Base-by-base conservation (phyloP, 2,888 invertebrate species). In the Pyrochroa serraticornis region DNA sequence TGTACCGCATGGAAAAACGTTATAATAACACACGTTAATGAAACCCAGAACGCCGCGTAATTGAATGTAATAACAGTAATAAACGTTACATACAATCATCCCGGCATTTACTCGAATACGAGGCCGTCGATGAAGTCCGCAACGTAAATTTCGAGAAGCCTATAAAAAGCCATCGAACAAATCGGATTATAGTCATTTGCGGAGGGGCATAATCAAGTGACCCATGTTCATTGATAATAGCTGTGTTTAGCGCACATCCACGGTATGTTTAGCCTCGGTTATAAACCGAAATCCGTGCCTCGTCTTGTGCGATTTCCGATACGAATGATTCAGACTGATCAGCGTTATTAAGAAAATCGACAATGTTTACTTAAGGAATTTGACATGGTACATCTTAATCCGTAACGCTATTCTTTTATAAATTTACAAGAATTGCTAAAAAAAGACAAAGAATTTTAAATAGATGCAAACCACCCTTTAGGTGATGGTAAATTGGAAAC, bases 111-210 rank as follows among this genome's bases (percentile, higher is more conserved):
- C 53, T 54, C 8, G 51, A 12, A 52, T 38, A 44, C 42, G 41
- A 35, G 39, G 41, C 49, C 51, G 38, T 47, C 38, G 47, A 47
- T 38, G 22, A 22, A 22, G 47, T 36, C 36, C 35, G 44, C 51
- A 51, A 47, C 55, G 43, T 55, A 55, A 55, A 55, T 55, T 55
- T 55, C 48, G 43, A 55, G 48, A 13, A 55, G 55, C 48, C 48
- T 42, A 42, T 48, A 57, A 51, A 57, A 51, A 51, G 43, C 47
- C 39, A 58, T 58, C 58, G 58, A 47, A 52, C 52, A 63, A 66
- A 61, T 47, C 30, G 51, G 64, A 68, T 68, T 68, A 68, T 63
- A 68, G 68, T 68, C 59, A 68, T 68, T 68, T 65, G 44, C 41
- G 37, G 48, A 41, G 58, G 44, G 54, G 59, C 62, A 65, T 66